Evolutionary conservation across 1,140 invertebrate genomes (phyloP), one percentile per base, ranked within the genome.

Genomic region (Pseudomyrmex cubaensis): DNA sequence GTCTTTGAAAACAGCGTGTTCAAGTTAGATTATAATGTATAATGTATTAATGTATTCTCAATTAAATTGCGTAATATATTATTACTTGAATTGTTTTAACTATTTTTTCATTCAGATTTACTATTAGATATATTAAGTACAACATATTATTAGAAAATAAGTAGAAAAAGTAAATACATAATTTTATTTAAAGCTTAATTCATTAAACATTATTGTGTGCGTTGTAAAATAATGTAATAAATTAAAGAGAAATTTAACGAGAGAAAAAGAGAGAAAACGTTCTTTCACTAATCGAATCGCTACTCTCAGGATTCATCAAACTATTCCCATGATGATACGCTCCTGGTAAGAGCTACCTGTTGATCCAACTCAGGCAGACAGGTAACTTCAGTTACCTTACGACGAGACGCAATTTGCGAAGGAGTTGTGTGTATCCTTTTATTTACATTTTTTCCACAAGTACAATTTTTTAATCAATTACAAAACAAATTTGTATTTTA

Each of bases 301-400:
- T 50, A 54, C 63, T 80, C 75, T 20, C 35, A 69, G 82, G 75
- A 69, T 74, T 66, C 72, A 56, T 44, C 73, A 54, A 52, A 52
- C 70, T 80, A 87, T 87, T 88, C 76, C 72, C 83, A 78, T 78
- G 86, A 57, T 61, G 52, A 12, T 88, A 89, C 87, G 84, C 69
- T 85, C 78, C 84, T 88, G 83, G 62, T 84, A 85, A 78, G 59
- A 72, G 75, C 87, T 89, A 89, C 87, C 87, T 89, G 87, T 89
- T 89, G 87, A 89, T 85, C 57, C 77, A 56, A 20, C 73, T 52
- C 25, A 35, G 69, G 52, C 57, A 59, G 50, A 62, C 86, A 88
- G 87, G 87, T 85, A 88, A 88, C 78, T 63, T 59, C 46, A 44
- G 69, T 64, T 78, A 83, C 62, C 78, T 89, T 83, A 83, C 25